These are phyloP conservation scores for Pammene aurita DNA, from an alignment of 2,888 invertebrate species.

Conservation along the genomic window DNA sequence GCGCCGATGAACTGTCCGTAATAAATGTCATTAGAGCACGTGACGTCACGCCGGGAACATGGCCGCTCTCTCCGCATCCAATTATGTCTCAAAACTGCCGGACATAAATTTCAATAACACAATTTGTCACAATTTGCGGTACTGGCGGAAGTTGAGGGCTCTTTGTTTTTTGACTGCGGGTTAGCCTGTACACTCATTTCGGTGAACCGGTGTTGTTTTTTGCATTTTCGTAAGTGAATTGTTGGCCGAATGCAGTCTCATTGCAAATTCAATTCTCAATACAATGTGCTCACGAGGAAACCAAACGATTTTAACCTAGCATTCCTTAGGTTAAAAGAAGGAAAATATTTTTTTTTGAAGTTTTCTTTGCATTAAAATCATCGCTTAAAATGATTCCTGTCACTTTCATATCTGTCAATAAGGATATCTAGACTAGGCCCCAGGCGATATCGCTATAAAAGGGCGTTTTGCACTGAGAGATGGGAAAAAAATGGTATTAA, in stretches of 20 bases:
- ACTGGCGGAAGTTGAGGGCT: constrained; percentile 56
- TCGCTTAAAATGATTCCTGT: no score
- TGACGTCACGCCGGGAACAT: constrained; percentile 72
- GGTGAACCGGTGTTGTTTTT: constrained; percentile 17
- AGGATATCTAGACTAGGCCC: no score
- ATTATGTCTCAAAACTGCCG: constrained; percentile 77
- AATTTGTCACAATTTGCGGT: constrained; percentile 77
- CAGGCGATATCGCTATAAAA: no score
- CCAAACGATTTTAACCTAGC: no score
- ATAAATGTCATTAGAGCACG: constrained; percentile 76
- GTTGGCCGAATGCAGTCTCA: neutral
- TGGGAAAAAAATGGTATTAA: no score
- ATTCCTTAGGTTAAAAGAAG: no score
- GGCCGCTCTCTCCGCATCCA: constrained; percentile 71
- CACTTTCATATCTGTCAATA: no score
- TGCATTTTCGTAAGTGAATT: constrained; percentile 2
- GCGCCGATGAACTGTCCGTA: constrained; percentile 74
- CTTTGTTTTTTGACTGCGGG: constrained; percentile 64
- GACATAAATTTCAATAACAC: constrained; percentile 79
- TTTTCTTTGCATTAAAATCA: no score
- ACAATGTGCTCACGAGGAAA: no score
- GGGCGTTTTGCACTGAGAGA: no score
- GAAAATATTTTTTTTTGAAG: no score
- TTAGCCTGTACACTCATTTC: constrained; percentile 37
- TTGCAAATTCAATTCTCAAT: no score